phyloP scores from a whole-genome alignment of 2,797 vertebrate species.

The Triplophysa bombifrons region DNA sequence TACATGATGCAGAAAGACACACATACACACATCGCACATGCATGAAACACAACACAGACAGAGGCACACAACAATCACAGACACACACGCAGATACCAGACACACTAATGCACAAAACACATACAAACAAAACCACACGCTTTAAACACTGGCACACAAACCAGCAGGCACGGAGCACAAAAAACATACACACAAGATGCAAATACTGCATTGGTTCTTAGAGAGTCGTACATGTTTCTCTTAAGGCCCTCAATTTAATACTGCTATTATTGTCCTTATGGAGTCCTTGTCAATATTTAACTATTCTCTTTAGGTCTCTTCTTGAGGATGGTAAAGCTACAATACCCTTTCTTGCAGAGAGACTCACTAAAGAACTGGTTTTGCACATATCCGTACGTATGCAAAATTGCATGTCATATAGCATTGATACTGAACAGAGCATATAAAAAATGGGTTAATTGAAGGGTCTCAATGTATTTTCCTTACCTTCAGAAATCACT shows the following conservation, averaged over 20 bases:
- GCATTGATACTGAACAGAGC: not conserved
- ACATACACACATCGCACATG: too few species aligned
- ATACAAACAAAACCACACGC: too few species aligned
- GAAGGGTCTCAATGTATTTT: not conserved
- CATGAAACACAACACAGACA: too few species aligned
- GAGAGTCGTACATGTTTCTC: too few species aligned
- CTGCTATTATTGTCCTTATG: too few species aligned
- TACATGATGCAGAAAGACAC: too few species aligned
- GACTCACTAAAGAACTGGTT: constrained; percentile 77
- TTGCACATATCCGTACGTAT: constrained; percentile 74
- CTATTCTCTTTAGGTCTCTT: constrained; percentile 47
- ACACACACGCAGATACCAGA: too few species aligned
- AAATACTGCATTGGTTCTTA: not conserved
- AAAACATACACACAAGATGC: not conserved
- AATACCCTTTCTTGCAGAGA: constrained; percentile 72
- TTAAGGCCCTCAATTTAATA: too few species aligned
- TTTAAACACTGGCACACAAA: too few species aligned
- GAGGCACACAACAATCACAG: too few species aligned
- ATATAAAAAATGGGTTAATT: not conserved
- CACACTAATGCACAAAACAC: too few species aligned
- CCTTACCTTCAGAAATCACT: constrained; percentile 46
- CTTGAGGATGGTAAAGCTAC: constrained; percentile 71
- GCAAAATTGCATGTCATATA: not conserved
- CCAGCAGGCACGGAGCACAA: too few species aligned
- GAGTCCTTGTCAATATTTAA: not conserved